Percentiles rank a stretch among this genome's conserved stretches.
These are phyloP conservation scores for Serranus cabrilla DNA, from an alignment of 2,797 vertebrate genomes.

Conservation along the genomic window DNA sequence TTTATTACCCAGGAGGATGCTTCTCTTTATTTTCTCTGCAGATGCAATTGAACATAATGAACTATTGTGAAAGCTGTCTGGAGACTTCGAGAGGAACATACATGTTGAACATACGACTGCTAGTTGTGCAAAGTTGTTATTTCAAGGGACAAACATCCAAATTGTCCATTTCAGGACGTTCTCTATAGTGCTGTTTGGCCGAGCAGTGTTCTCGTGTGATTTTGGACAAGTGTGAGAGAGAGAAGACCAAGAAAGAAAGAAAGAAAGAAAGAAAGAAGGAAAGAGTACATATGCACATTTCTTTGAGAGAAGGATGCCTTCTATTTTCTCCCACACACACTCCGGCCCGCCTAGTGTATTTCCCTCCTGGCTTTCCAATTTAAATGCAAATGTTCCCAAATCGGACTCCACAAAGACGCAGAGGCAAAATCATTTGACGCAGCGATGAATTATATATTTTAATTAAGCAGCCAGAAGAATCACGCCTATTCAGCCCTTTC, in stretches of 20 bases:
- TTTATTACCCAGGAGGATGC: constrained; percentile 53
- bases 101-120: constrained; percentile 4
- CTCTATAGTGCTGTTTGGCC: constrained; percentile 1
- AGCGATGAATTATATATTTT: constrained; percentile 88
- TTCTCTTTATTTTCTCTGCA: constrained; percentile 48
- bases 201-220: constrained; percentile 1
- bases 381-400: constrained; percentile 89
- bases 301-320: constrained; percentile 59
- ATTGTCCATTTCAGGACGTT: constrained; percentile 25
- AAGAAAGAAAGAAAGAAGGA: constrained; percentile 10
- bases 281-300: constrained; percentile 43
- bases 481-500: constrained; percentile 79
- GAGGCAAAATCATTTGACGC: constrained; percentile 81
- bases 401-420: constrained; percentile 81
- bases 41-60: constrained; percentile 51
- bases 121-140: constrained; percentile 6
- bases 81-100: constrained; percentile 11
- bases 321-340: constrained; percentile 54
- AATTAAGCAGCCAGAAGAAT: constrained; percentile 84
- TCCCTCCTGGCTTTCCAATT: constrained; percentile 86
- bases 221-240: constrained; percentile 20
- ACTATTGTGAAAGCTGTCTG: constrained; percentile 46
- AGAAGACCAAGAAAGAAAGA: constrained; percentile 17
- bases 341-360: constrained; percentile 68
- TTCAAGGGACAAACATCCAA: background rate